Evolutionary conservation across 1,140 invertebrate species (phyloP).

Genomic region (Trinorchestia longiramus): DNA sequence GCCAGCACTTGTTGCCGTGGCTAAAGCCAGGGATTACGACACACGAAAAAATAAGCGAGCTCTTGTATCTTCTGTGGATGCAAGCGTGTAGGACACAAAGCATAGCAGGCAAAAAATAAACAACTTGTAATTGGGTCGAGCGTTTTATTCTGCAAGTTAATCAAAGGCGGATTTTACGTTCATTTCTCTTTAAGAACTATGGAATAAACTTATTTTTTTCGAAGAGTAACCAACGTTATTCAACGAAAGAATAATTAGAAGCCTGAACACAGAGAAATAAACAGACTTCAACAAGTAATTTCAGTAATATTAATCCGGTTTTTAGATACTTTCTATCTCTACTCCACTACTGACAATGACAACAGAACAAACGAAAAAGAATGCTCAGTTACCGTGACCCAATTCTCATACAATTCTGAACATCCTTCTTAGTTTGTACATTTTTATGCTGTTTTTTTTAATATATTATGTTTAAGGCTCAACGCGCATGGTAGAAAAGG

Average conservation of each 20-base stretch:
- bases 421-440: neutral
- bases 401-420: neutral
- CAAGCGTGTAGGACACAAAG: neutral
- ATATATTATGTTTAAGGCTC: no score
- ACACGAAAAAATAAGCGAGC: neutral
- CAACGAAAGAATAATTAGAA: neutral
- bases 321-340: neutral
- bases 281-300: neutral
- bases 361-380: neutral
- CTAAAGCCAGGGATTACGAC: slow-evolving; percentile 1
- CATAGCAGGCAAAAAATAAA: neutral
- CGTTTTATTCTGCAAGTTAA: neutral
- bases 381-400: neutral
- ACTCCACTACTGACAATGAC: neutral
- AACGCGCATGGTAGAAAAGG: no score
- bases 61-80: slow-evolving; percentile 2
- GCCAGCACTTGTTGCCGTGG: neutral
- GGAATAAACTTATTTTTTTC: neutral
- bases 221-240: neutral
- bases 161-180: neutral
- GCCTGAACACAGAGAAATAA: neutral
- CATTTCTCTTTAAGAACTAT: neutral
- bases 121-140: neutral
- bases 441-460: neutral
- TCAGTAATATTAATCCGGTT: neutral